Evolutionary conservation across 1,140 invertebrate species (phyloP).

Genomic region (Pogonognathellus flavescens): DNA sequence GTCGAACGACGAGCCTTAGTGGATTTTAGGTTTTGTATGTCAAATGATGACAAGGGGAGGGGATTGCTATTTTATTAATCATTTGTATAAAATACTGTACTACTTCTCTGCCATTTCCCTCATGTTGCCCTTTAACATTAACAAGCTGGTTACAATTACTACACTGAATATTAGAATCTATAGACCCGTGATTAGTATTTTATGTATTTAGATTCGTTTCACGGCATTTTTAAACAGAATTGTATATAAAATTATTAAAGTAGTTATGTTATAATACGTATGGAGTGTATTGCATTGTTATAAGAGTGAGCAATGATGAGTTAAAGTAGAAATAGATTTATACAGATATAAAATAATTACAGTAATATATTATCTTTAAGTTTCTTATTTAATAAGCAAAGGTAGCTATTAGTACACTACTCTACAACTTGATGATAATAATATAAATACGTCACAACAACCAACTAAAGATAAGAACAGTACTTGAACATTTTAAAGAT

Average conservation of each 20-base stretch:
- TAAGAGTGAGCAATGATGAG: neutral
- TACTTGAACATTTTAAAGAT: conserved; percentile 4
- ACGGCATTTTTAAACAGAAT: conserved; percentile 44
- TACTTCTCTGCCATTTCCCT: too few relatives aligned
- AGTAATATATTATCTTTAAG: neutral
- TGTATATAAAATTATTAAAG: conserved; percentile 22
- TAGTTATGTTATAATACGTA: neutral
- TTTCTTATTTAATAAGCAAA: neutral
- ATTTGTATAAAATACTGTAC: neutral
- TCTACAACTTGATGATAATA: neutral
- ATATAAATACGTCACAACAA: conserved; percentile 9
- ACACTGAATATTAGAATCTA: conserved; percentile 5
- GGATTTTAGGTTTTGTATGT: neutral
- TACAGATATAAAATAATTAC: neutral
- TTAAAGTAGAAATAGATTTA: neutral
- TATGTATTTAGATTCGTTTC: conserved; percentile 19
- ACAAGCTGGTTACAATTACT: neutral
- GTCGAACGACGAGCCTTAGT: too few relatives aligned
- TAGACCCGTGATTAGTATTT: neutral
- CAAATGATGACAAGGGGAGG: neutral
- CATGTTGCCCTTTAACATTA: neutral
- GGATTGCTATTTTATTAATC: neutral
- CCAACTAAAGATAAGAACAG: neutral
- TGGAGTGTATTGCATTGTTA: too few relatives aligned
- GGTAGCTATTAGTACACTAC: too few relatives aligned